A percentile compares a stretch with the other conserved stretches of the same genome.
phyloP scores from a whole-genome alignment of 2,888 invertebrate species.

The Macrosiphum euphorbiae region DNA sequence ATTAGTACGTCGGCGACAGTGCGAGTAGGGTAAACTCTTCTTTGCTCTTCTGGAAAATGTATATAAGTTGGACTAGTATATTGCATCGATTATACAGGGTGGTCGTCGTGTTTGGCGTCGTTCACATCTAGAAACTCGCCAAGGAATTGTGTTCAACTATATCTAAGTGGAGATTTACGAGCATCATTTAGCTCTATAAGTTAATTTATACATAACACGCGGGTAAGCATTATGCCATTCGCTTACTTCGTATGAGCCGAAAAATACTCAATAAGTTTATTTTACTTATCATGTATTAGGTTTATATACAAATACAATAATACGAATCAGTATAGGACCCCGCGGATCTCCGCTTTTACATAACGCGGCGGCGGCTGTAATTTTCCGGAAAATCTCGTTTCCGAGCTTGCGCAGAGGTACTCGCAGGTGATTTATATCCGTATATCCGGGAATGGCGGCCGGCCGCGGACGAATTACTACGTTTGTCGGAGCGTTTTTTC shows the following conservation, averaged over 20 bases:
- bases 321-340: too few relatives aligned
- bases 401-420: not conserved
- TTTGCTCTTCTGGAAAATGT: not conserved
- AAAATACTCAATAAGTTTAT: not conserved
- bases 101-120: not conserved
- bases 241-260: too few relatives aligned
- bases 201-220: too few relatives aligned
- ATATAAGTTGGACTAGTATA: not conserved
- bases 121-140: not conserved
- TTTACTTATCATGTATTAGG: too few relatives aligned
- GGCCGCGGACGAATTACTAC: not conserved
- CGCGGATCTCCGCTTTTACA: too few relatives aligned
- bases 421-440: not conserved
- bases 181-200: too few relatives aligned
- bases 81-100: not conserved
- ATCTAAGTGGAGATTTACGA: not conserved
- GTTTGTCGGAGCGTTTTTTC: not conserved
- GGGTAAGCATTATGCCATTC: too few relatives aligned
- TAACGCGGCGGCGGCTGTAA: too few relatives aligned
- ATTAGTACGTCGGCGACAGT: not conserved
- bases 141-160: not conserved
- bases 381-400: too few relatives aligned
- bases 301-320: too few relatives aligned
- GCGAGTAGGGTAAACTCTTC: not conserved
- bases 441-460: not conserved